Evolutionary conservation across 2,888 invertebrate genomes (phyloP).

Genomic region (Shargacucullia verbasci): DNA sequence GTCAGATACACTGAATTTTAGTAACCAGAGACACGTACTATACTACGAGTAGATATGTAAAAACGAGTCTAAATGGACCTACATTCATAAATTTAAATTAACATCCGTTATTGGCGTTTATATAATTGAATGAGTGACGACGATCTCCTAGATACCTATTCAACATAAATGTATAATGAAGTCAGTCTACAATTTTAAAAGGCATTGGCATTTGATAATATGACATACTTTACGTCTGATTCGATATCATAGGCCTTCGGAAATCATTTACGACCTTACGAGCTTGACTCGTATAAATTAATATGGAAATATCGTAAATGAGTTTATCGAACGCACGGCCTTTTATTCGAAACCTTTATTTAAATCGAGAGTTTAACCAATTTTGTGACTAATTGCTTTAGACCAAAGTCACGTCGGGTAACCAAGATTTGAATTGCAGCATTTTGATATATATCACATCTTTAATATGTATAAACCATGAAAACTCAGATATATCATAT

Average conservation of each 20-base stretch:
- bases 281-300: slow-evolving; percentile 15
- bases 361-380: neutral
- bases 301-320: slow-evolving; percentile 28
- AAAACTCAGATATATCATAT: slow-evolving; percentile 26
- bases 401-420: neutral
- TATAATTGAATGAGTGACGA: slow-evolving; percentile 42
- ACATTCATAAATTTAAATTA: neutral
- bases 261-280: slow-evolving; percentile 11
- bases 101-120: neutral
- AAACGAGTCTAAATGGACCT: too few relatives aligned
- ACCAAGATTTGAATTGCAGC: slow-evolving; percentile 7
- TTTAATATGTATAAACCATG: slow-evolving; percentile 4
- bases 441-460: slow-evolving; percentile 12
- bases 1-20: too few relatives aligned
- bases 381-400: slow-evolving; percentile 18
- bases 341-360: slow-evolving; percentile 9
- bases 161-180: slow-evolving; percentile 21
- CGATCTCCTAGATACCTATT: slow-evolving; percentile 17
- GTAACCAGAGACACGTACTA: too few relatives aligned
- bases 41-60: too few relatives aligned
- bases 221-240: slow-evolving; percentile 22
- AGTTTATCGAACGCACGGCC: slow-evolving; percentile 12
- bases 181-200: slow-evolving; percentile 41
- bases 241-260: slow-evolving; percentile 13
- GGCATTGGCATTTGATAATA: slow-evolving; percentile 14